phyloP scores from a whole-genome alignment of 2,113 vertebrate species.

The Notechis scutatus region DNA sequence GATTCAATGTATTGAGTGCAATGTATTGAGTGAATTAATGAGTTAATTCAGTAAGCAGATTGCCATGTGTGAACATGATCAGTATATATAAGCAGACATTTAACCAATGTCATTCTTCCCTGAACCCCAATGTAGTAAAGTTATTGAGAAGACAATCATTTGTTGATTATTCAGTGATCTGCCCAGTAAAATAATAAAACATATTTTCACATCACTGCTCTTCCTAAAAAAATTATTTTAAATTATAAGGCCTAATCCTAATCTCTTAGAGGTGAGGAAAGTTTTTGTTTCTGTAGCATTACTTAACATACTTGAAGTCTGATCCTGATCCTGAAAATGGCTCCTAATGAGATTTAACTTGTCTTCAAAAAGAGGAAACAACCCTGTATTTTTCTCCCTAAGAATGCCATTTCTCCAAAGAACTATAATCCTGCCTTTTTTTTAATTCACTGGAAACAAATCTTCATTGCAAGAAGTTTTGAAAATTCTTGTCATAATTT shows the following conservation, averaged over 20 bases:
- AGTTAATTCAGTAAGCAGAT: background rate
- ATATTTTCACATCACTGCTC: background rate
- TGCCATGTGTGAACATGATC: background rate
- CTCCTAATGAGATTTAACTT: background rate
- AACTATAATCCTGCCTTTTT: background rate
- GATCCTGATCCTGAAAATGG: background rate
- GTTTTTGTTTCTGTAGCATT: background rate
- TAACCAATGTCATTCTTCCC: background rate
- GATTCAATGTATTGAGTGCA: background rate
- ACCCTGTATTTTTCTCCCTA: background rate
- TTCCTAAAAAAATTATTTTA: background rate
- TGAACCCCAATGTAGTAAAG: background rate
- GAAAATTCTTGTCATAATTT: background rate
- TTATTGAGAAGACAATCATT: background rate
- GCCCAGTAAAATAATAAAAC: background rate
- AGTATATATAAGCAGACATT: background rate
- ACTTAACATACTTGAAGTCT: background rate
- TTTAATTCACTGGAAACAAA: background rate
- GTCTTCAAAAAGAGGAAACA: background rate
- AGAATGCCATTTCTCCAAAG: background rate
- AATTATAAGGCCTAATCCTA: background rate
- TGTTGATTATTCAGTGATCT: background rate
- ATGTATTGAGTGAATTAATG: background rate
- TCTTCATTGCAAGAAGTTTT: rapidly evolving
- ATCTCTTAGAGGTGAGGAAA: background rate